Conservation (phyloP, 1,140 invertebrate genomes). For the Drosophila insularis region DNA sequence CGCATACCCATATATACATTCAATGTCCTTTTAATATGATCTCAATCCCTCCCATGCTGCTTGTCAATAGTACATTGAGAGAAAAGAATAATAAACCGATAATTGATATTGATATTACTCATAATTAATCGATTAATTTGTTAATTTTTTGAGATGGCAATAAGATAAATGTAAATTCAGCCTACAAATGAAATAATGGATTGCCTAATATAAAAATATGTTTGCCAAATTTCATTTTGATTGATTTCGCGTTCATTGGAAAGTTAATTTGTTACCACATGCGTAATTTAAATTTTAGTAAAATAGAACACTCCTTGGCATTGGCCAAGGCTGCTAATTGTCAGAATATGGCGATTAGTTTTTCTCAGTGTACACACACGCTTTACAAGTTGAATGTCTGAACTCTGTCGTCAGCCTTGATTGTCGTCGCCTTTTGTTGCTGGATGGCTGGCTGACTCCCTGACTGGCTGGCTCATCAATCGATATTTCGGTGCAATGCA, state of each 20-base stretch:
- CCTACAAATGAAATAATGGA: too few species aligned
- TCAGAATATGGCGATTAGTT: not conserved
- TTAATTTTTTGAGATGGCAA: too few species aligned
- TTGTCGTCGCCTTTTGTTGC: constrained; percentile 61
- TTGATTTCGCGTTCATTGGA: too few species aligned
- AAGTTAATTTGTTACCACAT: too few species aligned
- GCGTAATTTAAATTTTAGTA: too few species aligned
- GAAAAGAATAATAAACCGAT: constrained; percentile 15
- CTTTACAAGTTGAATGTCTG: constrained; percentile 53
- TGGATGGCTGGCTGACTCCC: constrained; percentile 16
- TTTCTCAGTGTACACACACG: constrained; percentile 50
- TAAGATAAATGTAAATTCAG: too few species aligned
- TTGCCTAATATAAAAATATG: too few species aligned
- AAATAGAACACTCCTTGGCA: too few species aligned
- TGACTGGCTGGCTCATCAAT: constrained; percentile 60
- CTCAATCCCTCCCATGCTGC: constrained; percentile 15
- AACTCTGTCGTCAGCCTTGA: constrained; percentile 47
- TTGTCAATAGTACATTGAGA: constrained; percentile 16
- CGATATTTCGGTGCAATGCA: constrained; percentile 78
- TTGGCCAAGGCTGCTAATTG: too few species aligned
- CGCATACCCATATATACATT: constrained; percentile 39
- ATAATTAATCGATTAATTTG: too few species aligned
- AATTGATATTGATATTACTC: too few species aligned
- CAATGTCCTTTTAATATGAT: constrained; percentile 70
- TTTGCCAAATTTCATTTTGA: too few species aligned